Conservation (phyloP, 2,888 invertebrate species). For the Acrocera orbiculus region DNA sequence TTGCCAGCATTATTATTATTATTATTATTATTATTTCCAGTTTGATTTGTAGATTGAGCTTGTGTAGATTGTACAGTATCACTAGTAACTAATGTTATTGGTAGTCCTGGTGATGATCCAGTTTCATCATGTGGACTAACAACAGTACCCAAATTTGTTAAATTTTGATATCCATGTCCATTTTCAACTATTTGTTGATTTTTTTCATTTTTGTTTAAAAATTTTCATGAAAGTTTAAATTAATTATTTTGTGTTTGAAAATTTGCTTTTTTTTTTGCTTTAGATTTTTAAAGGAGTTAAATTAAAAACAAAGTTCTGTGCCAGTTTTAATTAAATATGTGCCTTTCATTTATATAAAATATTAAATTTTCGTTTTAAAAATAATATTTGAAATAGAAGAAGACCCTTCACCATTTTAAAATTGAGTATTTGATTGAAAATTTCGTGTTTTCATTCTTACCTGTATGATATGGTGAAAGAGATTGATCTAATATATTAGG, state of each 20-base stretch:
- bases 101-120: constrained; percentile 16
- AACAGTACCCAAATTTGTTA: constrained; percentile 15
- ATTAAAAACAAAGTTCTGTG: no score
- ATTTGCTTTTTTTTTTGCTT: background rate
- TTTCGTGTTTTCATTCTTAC: no score
- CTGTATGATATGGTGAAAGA: constrained; percentile 51
- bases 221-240: constrained; percentile 1
- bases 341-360: no score
- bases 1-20: background rate
- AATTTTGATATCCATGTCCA: constrained; percentile 15
- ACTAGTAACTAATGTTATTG: constrained; percentile 14
- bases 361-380: no score
- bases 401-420: no score
- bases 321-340: no score
- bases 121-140: constrained; percentile 15
- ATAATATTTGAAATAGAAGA: no score
- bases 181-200: constrained; percentile 15
- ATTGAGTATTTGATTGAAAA: no score
- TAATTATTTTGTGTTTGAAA: background rate
- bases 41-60: background rate
- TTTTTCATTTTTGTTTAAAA: background rate
- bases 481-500: constrained; percentile 44
- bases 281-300: no score
- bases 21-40: background rate
- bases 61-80: constrained; percentile 3